These are phyloP conservation scores for Philotrypesis tridentata DNA, from an alignment of 1,140 invertebrate species.

Conservation along the genomic window DNA sequence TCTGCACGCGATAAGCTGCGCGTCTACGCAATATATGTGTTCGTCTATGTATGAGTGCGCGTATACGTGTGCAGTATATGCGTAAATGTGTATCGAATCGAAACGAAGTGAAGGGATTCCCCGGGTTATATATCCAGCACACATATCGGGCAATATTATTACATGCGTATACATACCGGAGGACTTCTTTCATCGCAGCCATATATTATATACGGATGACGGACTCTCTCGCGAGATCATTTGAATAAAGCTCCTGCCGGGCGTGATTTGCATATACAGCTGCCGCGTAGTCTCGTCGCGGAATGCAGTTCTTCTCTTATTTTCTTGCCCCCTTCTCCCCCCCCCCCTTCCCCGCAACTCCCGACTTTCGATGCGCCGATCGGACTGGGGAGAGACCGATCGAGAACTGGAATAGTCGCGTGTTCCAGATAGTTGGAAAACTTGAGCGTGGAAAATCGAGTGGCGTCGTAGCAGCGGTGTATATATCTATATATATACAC, in stretches of 20 bases:
- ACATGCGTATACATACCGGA: not conserved
- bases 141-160: not conserved
- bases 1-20: constrained; percentile 54
- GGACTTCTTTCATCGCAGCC: constrained; percentile 1
- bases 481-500: not conserved
- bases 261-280: constrained; percentile 27
- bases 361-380: no score
- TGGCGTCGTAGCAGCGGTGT: not conserved
- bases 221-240: not conserved
- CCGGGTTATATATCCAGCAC: not conserved
- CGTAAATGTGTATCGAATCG: constrained; percentile 13
- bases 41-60: constrained; percentile 17
- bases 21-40: constrained; percentile 45
- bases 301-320: not conserved
- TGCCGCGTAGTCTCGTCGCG: not conserved
- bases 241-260: constrained; percentile 22
- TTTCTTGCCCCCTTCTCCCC: no score
- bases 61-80: constrained; percentile 20
- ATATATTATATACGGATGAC: no score
- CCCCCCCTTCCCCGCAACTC: no score
- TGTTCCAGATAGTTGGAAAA: constrained; percentile 24
- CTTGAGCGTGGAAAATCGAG: not conserved
- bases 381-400: no score
- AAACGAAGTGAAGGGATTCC: constrained; percentile 53
- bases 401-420: not conserved